These are phyloP conservation scores for Brenthis hecate DNA, from an alignment of 2,888 invertebrate genomes.

Conservation along the genomic window DNA sequence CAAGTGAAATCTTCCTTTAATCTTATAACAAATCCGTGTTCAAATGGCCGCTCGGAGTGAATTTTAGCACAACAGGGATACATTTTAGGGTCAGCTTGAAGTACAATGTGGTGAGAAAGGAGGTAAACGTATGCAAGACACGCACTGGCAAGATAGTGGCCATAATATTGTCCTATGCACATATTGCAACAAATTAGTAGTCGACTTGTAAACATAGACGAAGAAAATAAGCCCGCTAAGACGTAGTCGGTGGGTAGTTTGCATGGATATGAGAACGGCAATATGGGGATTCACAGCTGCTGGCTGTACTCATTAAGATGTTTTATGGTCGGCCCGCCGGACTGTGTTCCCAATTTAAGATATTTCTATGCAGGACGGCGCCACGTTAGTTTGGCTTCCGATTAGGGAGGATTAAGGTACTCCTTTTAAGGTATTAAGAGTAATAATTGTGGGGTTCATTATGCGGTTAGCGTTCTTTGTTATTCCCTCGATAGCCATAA, in stretches of 20 bases:
- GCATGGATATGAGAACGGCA: slow-evolving; percentile 82
- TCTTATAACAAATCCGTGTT: slow-evolving; percentile 84
- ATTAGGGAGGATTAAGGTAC: slow-evolving; percentile 77
- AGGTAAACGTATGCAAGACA: slow-evolving; percentile 81
- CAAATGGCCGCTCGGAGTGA: slow-evolving; percentile 79
- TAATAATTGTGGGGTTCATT: slow-evolving; percentile 78
- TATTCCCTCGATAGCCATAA: slow-evolving; percentile 47
- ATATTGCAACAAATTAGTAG: slow-evolving; percentile 84
- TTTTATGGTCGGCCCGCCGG: slow-evolving; percentile 81
- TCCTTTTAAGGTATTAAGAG: slow-evolving; percentile 77
- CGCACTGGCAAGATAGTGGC: slow-evolving; percentile 78
- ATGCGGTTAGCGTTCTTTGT: slow-evolving; percentile 68
- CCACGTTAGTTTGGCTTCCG: slow-evolving; percentile 81
- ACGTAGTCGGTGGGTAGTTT: slow-evolving; percentile 78
- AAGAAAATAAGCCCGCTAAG: slow-evolving; percentile 79
- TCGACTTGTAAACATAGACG: slow-evolving; percentile 79
- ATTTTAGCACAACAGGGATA: slow-evolving; percentile 80
- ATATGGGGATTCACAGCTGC: slow-evolving; percentile 81
- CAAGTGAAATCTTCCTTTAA: slow-evolving; percentile 84
- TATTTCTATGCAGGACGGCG: slow-evolving; percentile 81
- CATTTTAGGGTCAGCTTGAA: slow-evolving; percentile 70
- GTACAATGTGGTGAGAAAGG: slow-evolving; percentile 66
- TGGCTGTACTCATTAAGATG: slow-evolving; percentile 83
- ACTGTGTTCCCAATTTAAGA: slow-evolving; percentile 82
- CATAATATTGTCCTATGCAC: slow-evolving; percentile 82